Evolutionary conservation across 2,113 vertebrate species (phyloP), one percentile per base, ranked within the genome.

Genomic region (Lepus timidus): DNA sequence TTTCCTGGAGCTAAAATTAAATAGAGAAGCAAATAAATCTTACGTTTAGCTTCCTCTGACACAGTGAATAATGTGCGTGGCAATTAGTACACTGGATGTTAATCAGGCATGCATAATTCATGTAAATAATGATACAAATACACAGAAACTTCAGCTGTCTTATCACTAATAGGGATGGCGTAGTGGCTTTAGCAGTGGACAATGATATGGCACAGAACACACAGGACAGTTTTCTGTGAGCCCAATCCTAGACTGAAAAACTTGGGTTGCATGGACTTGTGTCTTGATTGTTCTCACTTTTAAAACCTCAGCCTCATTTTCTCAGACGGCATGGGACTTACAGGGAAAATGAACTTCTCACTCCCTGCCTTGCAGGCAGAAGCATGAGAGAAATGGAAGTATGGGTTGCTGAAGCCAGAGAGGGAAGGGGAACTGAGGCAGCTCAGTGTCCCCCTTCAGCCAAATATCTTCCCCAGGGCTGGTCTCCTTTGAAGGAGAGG

Each of bases 111-210:
- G 49, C 90, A 79, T 85, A 82, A 89, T 52, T 85, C 23, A 67
- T 62, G 68, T 61, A 44, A 91, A 55, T 82, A 73, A 92, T 23
- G 55, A 74, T 52, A 58, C 76, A 91, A 44, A 83, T 31, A 55
- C 62, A 70, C 36, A 33, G 85, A 82, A 78, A 44, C 9, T 3
- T 61, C 12, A 85, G 36, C n/a, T 55, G 31, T 25, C 68, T 55
- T 17, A 10, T 2, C 11, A 25, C n/a, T 62, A 65, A 52, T 4
- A 71, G 33, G 33, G n/a, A 55, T 89, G 33, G 44, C 49, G 1
- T 86, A 13, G 2, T 55, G 17, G 14, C 49, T 27, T 4, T 64
- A 13, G 2, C 17, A 33, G 12, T 33, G 17, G 65, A 2, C 6
- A 10, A 58, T 20, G 20, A 27, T 25, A 9, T 11, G 6, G 8